Conservation (phyloP, 2,113 vertebrate genomes). For the Chelonoidis abingdonii region DNA sequence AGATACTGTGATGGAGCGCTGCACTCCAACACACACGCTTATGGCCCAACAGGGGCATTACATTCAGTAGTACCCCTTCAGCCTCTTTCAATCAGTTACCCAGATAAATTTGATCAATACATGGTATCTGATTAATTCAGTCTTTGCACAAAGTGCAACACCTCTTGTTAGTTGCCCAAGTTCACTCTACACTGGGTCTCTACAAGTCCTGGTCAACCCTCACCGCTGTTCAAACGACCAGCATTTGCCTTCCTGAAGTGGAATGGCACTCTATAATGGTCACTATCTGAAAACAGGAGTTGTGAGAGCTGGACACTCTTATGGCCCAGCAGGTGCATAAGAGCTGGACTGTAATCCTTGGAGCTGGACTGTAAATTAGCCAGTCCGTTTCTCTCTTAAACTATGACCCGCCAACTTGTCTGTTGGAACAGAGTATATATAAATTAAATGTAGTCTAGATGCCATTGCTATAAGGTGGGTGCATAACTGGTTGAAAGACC, state of each 20-base stretch:
- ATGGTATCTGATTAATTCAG: background rate
- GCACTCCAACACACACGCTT: background rate
- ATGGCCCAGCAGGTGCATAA: too few relatives aligned
- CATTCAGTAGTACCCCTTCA: background rate
- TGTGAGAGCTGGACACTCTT: background rate
- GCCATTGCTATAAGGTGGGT: background rate
- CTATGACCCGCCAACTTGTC: background rate
- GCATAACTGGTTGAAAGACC: background rate
- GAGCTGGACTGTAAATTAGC: background rate
- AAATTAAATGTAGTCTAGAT: background rate
- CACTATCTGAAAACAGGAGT: background rate
- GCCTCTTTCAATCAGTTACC: background rate
- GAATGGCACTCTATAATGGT: background rate
- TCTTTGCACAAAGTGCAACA: background rate
- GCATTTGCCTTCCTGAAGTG: background rate
- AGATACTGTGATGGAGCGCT: background rate
- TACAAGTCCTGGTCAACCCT: background rate
- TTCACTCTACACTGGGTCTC: background rate
- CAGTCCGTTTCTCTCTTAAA: background rate
- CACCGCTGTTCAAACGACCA: background rate
- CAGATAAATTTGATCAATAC: background rate
- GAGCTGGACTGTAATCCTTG: background rate
- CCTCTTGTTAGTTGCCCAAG: background rate
- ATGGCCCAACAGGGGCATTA: background rate
- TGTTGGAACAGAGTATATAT: background rate